Evolutionary conservation across 1,140 invertebrate genomes (phyloP).

Genomic region (Drosophila leontia): DNA sequence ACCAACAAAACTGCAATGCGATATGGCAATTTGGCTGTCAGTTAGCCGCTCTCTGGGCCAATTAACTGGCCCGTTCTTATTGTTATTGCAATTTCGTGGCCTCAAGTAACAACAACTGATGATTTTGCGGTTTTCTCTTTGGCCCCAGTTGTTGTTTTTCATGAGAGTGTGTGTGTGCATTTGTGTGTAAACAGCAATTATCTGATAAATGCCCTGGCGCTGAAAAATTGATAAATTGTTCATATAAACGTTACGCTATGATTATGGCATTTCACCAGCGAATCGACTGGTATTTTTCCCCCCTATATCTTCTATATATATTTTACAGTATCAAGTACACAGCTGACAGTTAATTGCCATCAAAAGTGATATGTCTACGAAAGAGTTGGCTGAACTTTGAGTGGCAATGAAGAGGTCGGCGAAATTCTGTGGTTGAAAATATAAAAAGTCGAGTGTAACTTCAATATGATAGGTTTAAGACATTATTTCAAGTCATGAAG

Average conservation of each 20-base stretch:
- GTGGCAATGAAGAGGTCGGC: constrained; percentile 22
- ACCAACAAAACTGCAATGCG: constrained; percentile 72
- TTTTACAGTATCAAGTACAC: constrained; percentile 28
- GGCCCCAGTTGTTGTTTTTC: background rate
- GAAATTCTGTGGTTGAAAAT: constrained; percentile 1
- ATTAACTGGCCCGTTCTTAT: constrained; percentile 67
- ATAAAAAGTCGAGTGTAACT: constrained; percentile 8
- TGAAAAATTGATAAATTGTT: constrained; percentile 81
- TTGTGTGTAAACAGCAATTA: constrained; percentile 80
- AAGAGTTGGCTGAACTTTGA: constrained; percentile 22
- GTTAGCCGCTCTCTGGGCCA: constrained; percentile 78
- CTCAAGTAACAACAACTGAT: constrained; percentile 67
- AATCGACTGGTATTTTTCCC: background rate
- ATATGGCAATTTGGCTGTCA: constrained; percentile 81
- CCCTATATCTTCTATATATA: background rate
- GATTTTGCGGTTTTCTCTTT: constrained; percentile 75
- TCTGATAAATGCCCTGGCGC: constrained; percentile 78
- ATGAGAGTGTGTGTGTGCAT: constrained; percentile 15
- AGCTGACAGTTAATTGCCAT: constrained; percentile 41
- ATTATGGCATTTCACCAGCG: constrained; percentile 63
- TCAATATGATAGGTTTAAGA: background rate
- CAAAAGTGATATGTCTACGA: constrained; percentile 15
- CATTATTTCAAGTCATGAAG: constrained; percentile 4
- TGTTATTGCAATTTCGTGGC: constrained; percentile 76
- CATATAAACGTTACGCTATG: constrained; percentile 78